Conservation (phyloP, 1,140 invertebrate genomes). For the Wiebesia pumilae region DNA sequence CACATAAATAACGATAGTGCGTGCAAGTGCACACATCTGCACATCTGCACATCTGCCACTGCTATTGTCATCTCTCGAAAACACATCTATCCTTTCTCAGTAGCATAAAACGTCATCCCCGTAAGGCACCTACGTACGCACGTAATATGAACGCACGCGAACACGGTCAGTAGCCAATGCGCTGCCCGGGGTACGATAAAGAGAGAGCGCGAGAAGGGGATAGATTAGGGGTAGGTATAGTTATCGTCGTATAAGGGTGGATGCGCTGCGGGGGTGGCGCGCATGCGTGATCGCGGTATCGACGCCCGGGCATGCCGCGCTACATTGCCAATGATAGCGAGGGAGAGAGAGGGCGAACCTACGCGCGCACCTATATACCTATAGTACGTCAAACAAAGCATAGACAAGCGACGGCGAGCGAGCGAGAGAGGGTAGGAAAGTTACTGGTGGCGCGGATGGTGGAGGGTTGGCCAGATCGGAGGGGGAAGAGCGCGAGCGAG, state of each 20-base stretch:
- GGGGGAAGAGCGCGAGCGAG: conserved; percentile 45
- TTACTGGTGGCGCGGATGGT: conserved; percentile 34
- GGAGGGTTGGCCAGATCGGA: conserved; percentile 18
- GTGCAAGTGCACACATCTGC: no score
- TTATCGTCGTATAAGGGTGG: conserved; percentile 55
- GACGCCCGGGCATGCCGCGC: conserved; percentile 65
- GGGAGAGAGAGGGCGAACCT: conserved; percentile 56
- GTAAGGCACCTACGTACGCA: background rate
- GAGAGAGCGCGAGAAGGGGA: conserved; percentile 19
- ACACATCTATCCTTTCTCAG: background rate
- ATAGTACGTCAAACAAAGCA: conserved; percentile 30
- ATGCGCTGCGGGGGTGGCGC: conserved; percentile 66
- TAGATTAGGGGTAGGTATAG: conserved; percentile 28
- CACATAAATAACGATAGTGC: no score
- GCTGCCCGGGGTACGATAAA: conserved; percentile 35
- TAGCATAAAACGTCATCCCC: background rate
- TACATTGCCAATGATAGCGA: background rate
- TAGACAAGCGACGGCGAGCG: conserved; percentile 50
- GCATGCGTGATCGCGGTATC: conserved; percentile 69
- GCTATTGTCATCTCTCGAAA: background rate
- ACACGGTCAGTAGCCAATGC: conserved; percentile 54
- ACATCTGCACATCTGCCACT: background rate
- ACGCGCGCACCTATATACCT: conserved; percentile 40
- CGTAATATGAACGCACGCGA: background rate
- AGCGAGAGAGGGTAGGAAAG: conserved; percentile 27